These are phyloP conservation scores for Urocolius indicus DNA, from an alignment of 2,113 vertebrate species.

Conservation along the genomic window DNA sequence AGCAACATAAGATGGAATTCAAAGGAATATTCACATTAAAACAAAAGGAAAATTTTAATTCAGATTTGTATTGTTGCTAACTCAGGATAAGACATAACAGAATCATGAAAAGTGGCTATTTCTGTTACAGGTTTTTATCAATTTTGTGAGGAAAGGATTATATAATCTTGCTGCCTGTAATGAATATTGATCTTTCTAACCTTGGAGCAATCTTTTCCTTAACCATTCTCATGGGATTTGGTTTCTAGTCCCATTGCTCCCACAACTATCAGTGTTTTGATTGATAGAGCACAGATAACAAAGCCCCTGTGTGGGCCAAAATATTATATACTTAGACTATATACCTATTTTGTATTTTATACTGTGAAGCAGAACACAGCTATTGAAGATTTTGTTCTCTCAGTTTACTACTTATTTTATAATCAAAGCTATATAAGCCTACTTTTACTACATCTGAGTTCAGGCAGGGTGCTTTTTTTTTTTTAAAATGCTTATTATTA, in stretches of 20 bases:
- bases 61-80: not conserved
- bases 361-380: not conserved
- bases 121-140: not conserved
- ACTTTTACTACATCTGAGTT: not conserved
- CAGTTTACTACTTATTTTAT: not conserved
- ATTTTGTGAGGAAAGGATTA: not conserved
- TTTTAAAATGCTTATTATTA: not conserved
- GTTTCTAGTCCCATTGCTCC: not conserved
- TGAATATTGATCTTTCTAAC: not conserved
- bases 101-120: not conserved
- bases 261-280: not conserved
- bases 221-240: not conserved
- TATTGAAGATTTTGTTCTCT: not conserved
- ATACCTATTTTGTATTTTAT: not conserved
- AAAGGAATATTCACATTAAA: not conserved
- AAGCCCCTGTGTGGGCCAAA: not conserved
- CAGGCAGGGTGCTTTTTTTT: not conserved
- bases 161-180: not conserved
- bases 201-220: not conserved
- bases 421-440: not conserved
- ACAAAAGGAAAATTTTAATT: not conserved
- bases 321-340: not conserved
- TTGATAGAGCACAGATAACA: not conserved
- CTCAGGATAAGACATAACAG: not conserved
- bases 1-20: not conserved